These are phyloP conservation scores for Bolborhynchus lineola DNA, from an alignment of 2,113 vertebrate genomes.

Conservation along the genomic window DNA sequence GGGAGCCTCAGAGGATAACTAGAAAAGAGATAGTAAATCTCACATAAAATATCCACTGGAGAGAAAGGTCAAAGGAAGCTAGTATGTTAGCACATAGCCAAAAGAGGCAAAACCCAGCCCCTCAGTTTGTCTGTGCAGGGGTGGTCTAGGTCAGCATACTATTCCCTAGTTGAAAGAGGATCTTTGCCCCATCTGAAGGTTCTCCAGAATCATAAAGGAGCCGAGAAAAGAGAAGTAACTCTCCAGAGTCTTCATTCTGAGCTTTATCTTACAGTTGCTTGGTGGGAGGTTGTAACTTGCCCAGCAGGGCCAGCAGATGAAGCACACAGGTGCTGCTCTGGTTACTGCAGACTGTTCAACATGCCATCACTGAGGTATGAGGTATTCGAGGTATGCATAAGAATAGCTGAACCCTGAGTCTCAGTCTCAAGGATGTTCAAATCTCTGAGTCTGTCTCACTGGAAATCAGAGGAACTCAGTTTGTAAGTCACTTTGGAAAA, in stretches of 20 bases:
- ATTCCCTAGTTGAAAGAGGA: not conserved
- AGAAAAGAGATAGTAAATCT: constrained; percentile 9
- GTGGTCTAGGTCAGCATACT: not conserved
- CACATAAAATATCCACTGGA: not conserved
- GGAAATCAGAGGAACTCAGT: not conserved
- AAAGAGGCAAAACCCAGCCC: not conserved
- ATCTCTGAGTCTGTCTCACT: not conserved
- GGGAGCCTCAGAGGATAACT: not conserved
- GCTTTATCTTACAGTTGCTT: not conserved
- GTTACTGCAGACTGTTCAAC: not conserved
- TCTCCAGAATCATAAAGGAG: not conserved
- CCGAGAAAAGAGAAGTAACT: not conserved
- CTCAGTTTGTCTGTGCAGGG: not conserved
- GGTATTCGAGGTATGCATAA: not conserved
- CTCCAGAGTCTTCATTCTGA: not conserved
- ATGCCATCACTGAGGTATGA: not conserved
- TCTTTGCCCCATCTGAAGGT: not conserved
- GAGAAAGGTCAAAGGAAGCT: not conserved
- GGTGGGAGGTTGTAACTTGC: not conserved
- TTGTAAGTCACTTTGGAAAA: not conserved
- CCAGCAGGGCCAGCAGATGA: not conserved
- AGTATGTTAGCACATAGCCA: not conserved
- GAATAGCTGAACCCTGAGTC: not conserved
- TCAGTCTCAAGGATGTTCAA: not conserved
- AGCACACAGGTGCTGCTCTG: not conserved